Base-by-base conservation (phyloP, 2,113 vertebrate species). In the Cnemophilus loriae region DNA sequence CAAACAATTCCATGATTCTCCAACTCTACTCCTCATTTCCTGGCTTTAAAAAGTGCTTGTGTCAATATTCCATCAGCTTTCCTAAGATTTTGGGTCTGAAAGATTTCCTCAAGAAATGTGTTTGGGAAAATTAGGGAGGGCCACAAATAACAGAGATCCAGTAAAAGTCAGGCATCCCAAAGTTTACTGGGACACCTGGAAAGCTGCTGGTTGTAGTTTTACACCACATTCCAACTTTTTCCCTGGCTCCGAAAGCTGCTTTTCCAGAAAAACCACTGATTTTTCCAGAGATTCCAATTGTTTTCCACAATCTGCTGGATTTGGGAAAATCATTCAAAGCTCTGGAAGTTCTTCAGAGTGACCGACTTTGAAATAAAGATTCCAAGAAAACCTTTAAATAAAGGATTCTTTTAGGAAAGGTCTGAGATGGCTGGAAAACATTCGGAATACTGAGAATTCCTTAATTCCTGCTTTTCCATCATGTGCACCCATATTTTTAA, bases 51-150 rank as follows among this genome's bases (percentile, higher is more conserved):
- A 35, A 53, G 53, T 2, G 18, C 4, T 21, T 22, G 19, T 1
- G 0, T 23, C 42, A 5, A 23, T 13, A n/a, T 73, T 67, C 33
- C 11, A 13, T 17, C 5, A 1, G 30, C 23, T 77, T 50, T 67
- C 30, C 78, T 2, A 6, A 41, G 35, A 11, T 28, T 70, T 46
- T 3, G 16, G 6, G 26, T 20, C 28, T 41, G 39, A 6, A 24
- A 82, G 35, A 7, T 27, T 9, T 60, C 8, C 39, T 9, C 9
- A 3, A 27, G 50, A 32, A 42, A 61, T 4, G 0, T 2, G 6
- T 32, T 76, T 42, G 39, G 60, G 50, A 28, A 50, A 74, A 56
- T 37, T 1, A 35, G 16, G 37, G 32, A 9, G 18, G 26, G 24
- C 8, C 68, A 24, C 47, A 50, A 75, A 33, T 3, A 10, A 35